phyloP scores from a whole-genome alignment of 1,140 invertebrate species.

The Diabrotica virgifera region DNA sequence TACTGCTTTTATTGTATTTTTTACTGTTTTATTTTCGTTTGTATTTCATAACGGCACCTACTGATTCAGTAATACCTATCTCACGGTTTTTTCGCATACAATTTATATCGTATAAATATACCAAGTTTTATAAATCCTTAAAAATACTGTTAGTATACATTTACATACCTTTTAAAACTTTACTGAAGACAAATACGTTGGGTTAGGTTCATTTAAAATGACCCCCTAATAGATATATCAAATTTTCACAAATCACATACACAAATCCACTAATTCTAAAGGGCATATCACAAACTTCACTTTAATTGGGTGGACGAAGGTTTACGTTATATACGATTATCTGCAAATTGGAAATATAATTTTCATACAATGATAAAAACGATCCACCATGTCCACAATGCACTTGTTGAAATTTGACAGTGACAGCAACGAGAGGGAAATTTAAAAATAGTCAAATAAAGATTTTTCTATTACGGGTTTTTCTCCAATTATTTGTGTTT shows the following conservation, averaged over 20 bases:
- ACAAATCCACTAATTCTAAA: constrained; percentile 30
- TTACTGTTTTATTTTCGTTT: background rate
- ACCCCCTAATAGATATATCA: constrained; percentile 36
- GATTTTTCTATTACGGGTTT: too few relatives aligned
- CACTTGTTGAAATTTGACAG: constrained; percentile 43
- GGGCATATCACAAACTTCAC: constrained; percentile 43
- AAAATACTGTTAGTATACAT: constrained; percentile 17
- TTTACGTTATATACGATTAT: constrained; percentile 25
- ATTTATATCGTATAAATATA: too few relatives aligned
- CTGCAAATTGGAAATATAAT: constrained; percentile 28
- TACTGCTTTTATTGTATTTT: too few relatives aligned
- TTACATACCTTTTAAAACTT: constrained; percentile 32
- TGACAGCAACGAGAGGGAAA: constrained; percentile 27
- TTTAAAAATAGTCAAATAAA: constrained; percentile 7
- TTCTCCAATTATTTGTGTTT: too few relatives aligned
- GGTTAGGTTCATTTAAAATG: constrained; percentile 47
- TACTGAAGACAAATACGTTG: constrained; percentile 34
- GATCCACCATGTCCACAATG: constrained; percentile 46
- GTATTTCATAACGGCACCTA: constrained; percentile 7
- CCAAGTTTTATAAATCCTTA: too few relatives aligned
- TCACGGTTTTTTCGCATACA: too few relatives aligned
- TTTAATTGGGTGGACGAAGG: constrained; percentile 26
- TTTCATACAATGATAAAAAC: constrained; percentile 33
- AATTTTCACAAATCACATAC: constrained; percentile 32
- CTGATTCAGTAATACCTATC: too few relatives aligned